phyloP scores from a whole-genome alignment of 2,113 vertebrate species.

The Caranx melampygus region DNA sequence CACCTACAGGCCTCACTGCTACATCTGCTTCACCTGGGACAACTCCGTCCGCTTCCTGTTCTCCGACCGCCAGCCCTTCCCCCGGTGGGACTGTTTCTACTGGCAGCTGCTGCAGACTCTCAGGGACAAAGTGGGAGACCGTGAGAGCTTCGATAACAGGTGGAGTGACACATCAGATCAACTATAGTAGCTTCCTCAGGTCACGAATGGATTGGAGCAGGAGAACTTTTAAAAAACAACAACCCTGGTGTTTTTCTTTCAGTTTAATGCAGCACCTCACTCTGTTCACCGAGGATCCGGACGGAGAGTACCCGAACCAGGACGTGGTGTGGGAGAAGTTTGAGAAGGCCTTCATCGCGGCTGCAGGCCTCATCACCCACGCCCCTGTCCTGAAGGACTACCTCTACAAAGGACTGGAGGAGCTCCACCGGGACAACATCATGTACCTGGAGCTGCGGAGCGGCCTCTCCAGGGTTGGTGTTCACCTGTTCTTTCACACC shows the following conservation, averaged over 20 bases:
- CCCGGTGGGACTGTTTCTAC: conserved; percentile 78
- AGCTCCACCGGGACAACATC: conserved; percentile 89
- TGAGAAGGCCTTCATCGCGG: conserved; percentile 83
- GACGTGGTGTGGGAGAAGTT: conserved; percentile 88
- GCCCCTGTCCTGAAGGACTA: conserved; percentile 92
- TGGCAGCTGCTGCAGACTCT: conserved; percentile 87
- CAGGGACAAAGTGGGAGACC: conserved; percentile 75
- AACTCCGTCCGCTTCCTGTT: conserved; percentile 86
- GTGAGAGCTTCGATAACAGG: conserved; percentile 86
- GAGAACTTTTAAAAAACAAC: not conserved
- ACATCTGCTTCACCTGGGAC: conserved; percentile 86
- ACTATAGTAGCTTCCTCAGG: too few species aligned
- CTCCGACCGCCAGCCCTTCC: conserved; percentile 80
- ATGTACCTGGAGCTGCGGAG: conserved; percentile 90
- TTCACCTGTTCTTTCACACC: not conserved
- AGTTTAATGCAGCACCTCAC: conserved; percentile 91
- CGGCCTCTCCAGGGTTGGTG: conserved; percentile 83
- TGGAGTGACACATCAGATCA: conserved; percentile 47
- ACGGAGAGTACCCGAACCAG: conserved; percentile 85
- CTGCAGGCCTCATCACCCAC: conserved; percentile 86
- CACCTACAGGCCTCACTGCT: conserved; percentile 90
- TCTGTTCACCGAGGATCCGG: conserved; percentile 87
- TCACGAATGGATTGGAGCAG: too few species aligned
- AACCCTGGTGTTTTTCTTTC: conserved; percentile 40
- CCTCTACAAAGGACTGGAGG: conserved; percentile 85